Evolutionary conservation across 1,140 invertebrate species (phyloP), one percentile per base, ranked within the genome.

Genomic region (Ericerus pela): DNA sequence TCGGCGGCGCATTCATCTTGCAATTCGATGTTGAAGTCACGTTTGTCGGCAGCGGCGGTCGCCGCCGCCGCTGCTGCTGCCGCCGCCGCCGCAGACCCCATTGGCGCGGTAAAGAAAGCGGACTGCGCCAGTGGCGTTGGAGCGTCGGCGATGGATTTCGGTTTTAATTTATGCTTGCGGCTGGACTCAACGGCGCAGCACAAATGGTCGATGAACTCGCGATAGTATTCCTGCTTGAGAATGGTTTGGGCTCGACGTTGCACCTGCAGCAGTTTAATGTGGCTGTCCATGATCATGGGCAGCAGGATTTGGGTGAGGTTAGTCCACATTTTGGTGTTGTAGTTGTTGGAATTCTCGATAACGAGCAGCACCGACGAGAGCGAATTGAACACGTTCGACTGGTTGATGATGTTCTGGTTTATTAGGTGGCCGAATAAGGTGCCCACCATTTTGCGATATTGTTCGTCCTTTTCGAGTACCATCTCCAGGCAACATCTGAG

Each of bases 401-500:
- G 41, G 26, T 47, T 47, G 41, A 47, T 24, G 16, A 47, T 24
- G 20, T 47, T 47, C 26, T 47, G 41, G 10, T 8, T 24, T 4
- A 47, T 8, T 24, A 47, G 41, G 14, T 47, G 41, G 10, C 41
- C 41, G 26, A 47, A 47, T 22, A 47, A 47, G 14, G 41, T 47
- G 12, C 41, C 41, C 12, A 47, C 26, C 41, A 47, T 47, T 47
- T 47, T 47, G 4, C 41, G 41, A 47, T 47, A 47, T 24, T 47
- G 41, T 47, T 47, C 41, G 16, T 47, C 41, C 16, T 47, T 47
- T 47, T 47, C 41, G 22, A 47, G 26, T 24, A 47, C 41, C 41
- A 47, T 14, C 41, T 47, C 41, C 8, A 47, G 16, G 20, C 20
- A 47, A 24, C 16, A 47, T 12, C 41, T 18, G 22, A 47, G 14